Evolutionary conservation across 2,888 invertebrate species (phyloP), one percentile per base, ranked within the genome.

Genomic region (Ashinkailepas kermadecensis): DNA sequence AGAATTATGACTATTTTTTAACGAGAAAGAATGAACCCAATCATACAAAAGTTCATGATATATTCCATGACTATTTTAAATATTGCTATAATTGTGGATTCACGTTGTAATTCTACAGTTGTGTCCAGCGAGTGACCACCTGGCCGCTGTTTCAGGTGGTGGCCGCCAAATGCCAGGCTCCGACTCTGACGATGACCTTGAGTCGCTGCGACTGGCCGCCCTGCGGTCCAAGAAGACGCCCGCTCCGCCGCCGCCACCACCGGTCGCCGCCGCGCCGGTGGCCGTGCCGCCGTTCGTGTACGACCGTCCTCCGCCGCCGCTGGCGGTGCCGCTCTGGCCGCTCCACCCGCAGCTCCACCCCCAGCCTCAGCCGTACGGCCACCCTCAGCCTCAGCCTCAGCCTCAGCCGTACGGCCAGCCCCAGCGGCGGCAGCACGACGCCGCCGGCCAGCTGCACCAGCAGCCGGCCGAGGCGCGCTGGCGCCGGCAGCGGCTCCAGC

Each of bases 161-260:
- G 39, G 39, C 39, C 39, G 39, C 39, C 39, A 59, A 1, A 59
- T 59, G 59, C n/a, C 57, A 10, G 56, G 39, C 78, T 78, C 78
- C n/a, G 78, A 78, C 78, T 78, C 78, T 0, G 82, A 82, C 8
- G 82, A 82, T 15, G 82, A 82, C 57, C 65, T 82, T n/a, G 82
- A 82, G 67, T 64, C 82, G 9, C 81, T 82, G 58, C 78, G 82
- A 0, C 57, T 82, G 82, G 82, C 82, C 8, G 82, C 82, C 6
- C 57, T 82, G 21, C 67, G 59, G 18, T 78, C 82, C 15, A 81
- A 81, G 56, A 81, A 82, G 81, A 6, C 82, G 2, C 23, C 65
- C 23, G 15, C 62, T 15, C 62, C 18, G 15, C 15, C 62, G 18
- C 62, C 62, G 62, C 62, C 62, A 15, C 18, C 62, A 15, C 0